Evolutionary conservation across 2,797 vertebrate genomes (phyloP), one percentile per base, ranked within the genome.

Genomic region (Delichon dasypus): DNA sequence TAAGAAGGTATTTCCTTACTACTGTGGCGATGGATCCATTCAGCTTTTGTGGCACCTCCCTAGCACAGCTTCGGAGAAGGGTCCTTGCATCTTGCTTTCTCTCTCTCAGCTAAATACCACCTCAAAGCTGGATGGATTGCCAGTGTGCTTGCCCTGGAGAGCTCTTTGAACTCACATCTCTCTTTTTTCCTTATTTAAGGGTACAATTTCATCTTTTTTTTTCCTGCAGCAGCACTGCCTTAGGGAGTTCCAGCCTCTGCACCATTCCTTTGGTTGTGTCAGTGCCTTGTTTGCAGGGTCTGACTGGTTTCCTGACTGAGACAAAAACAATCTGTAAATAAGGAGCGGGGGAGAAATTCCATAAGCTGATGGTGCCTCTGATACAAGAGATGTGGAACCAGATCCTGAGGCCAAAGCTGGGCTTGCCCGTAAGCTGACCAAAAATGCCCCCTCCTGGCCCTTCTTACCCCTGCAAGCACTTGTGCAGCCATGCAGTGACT

Each of bases 361-460:
- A 16, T 9, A 45, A 92, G 2, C 17, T 47, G 65, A 15, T 84
- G 58, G 16, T 51, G 20, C 29, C 32, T 64, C 50, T 65, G 16
- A 27, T 51, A 27, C 1, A 55, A 78, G 34, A 66, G 16, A 38
- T 11, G 54, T 18, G 40, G 54, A 84, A 61, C 16, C 44, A 54
- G 47, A 65, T 65, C 22, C 54, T 34, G 26, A 88, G 73, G 71
- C 55, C 80, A 79, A 87, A 87, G 32, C 88, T 76, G 66, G 51
- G 13, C 27, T 42, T 76, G 45, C 40, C 42, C 88, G 93, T 94
- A 88, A 88, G 45, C 92, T 96, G 93, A 87, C 90, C 55, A 93
- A 93, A 96, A 96, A 96, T 96, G 91, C 91, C 94, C 93, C 77
- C 95, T 96, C 94, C 95, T 95, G 96, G 93, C 90, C 91, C 86